Conservation (phyloP, 2,888 invertebrate species). For the Anthoptus insignis region DNA sequence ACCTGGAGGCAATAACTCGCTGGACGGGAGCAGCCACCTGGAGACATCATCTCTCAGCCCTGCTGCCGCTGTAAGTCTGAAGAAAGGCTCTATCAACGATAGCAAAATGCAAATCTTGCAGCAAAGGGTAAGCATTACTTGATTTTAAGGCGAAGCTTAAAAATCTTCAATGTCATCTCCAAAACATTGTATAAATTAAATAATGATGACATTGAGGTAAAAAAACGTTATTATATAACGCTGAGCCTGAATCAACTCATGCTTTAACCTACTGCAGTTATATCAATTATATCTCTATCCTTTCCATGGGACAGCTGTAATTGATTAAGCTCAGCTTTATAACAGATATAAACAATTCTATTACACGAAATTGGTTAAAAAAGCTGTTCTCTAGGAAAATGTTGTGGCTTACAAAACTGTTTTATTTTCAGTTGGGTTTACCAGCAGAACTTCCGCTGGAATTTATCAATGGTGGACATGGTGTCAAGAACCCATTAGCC, state of each 20-base stretch:
- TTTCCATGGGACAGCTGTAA: conserved; percentile 56
- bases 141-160: conserved; percentile 87
- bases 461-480: conserved; percentile 99
- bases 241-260: conserved; percentile 86
- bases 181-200: conserved; percentile 45
- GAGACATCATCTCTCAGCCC: conserved; percentile 88
- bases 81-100: conserved; percentile 88
- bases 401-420: conserved; percentile 34
- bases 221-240: conserved; percentile 68
- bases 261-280: conserved; percentile 77
- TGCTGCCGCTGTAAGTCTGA: conserved; percentile 90
- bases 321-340: conserved; percentile 70
- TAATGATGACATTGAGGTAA: conserved; percentile 69
- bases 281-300: conserved; percentile 49
- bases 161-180: conserved; percentile 71
- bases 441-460: conserved; percentile 96
- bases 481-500: conserved; percentile 98
- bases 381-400: conserved; percentile 49
- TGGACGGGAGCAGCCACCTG: conserved; percentile 88
- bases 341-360: conserved; percentile 40
- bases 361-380: conserved; percentile 20
- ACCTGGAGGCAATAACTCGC: conserved; percentile 91
- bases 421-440: conserved; percentile 92
- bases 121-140: conserved; percentile 94
- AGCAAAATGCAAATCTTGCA: conserved; percentile 90